Base-by-base conservation (phyloP, 2,113 vertebrate genomes). In the Phycodurus eques region DNA sequence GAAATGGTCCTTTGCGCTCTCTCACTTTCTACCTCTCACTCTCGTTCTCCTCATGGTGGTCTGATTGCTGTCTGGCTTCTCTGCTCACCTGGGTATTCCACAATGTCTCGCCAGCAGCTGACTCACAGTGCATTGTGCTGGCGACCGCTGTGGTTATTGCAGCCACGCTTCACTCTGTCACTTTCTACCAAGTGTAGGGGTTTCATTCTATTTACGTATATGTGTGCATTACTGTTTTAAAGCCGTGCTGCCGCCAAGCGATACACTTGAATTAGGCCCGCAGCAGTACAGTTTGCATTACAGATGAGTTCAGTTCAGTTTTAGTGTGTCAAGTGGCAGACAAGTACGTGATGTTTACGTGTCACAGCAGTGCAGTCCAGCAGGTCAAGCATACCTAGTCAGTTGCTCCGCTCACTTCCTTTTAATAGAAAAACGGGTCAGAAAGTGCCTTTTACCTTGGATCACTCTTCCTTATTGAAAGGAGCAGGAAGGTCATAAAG, bases 61-160 rank as follows among this genome's bases (percentile, higher is more conserved):
- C 87, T 90, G 90, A 91, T 90, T 89, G 88, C 89, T 80, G 88
- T 90, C 87, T 88, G 82, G 82, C 82, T 87, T 85, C 82, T 79
- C 73, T 79, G 75, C 85, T 90, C 90, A 90, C 88, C 88, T 90
- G 86, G 89, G 83, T 85, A 86, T 90, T 85, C 78, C 79, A 14
- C 87, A 78, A 83, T 70, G 79, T 80, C 84, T 86, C 84, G 76
- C 74, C 80, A 74, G 76, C 87, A 84, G 87, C 80, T 79, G 79
- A 83, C 76, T 83, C 82, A 75, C 57, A 84, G 76, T 82, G 87
- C 83, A 88, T 85, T 88, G 85, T 88, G 84, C 76, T 73, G 70
- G 74, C 89, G 86, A 90, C 87, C 87, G 85, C 86, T 83, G 87
- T 89, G 87, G 79, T 88, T 92, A 88, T 89, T 88, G 89, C 61